Percentiles rank a stretch among this genome's conserved stretches.
Evolutionary conservation across 2,888 invertebrate genomes (phyloP).

Genomic region (Napeogenes inachia): DNA sequence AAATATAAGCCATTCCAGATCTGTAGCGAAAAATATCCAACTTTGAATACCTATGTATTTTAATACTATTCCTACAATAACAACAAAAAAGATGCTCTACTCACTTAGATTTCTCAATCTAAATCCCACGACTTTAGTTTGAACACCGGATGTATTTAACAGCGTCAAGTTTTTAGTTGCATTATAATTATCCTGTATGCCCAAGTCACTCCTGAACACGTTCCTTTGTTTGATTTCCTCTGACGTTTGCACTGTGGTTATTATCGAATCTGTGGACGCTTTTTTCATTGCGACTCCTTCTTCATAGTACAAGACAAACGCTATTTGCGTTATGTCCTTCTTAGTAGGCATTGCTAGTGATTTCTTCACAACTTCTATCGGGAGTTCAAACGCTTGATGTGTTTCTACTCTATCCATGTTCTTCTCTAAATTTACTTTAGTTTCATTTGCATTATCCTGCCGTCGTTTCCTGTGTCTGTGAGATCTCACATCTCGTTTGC

Average conservation of each 20-base stretch:
- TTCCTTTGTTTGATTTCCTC: conserved; percentile 54
- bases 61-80: too few species aligned
- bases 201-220: conserved; percentile 59
- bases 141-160: conserved; percentile 59
- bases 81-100: conserved; percentile 34
- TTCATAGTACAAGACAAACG: conserved; percentile 68
- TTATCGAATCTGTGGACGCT: conserved; percentile 45
- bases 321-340: conserved; percentile 53
- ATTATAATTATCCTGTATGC: conserved; percentile 53
- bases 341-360: conserved; percentile 44
- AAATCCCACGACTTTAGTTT: conserved; percentile 65
- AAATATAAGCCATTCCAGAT: neutral
- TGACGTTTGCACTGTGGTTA: conserved; percentile 50
- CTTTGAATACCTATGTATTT: neutral
- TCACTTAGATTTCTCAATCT: conserved; percentile 64
- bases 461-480: conserved; percentile 64
- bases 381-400: conserved; percentile 47
- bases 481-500: conserved; percentile 48
- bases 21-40: neutral
- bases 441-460: conserved; percentile 54
- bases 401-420: conserved; percentile 46
- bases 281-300: conserved; percentile 54
- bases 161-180: conserved; percentile 62
- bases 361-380: conserved; percentile 60
- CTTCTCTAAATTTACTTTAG: conserved; percentile 42